phyloP scores from a whole-genome alignment of 2,113 vertebrate species.

The Erpornis zantholeuca region DNA sequence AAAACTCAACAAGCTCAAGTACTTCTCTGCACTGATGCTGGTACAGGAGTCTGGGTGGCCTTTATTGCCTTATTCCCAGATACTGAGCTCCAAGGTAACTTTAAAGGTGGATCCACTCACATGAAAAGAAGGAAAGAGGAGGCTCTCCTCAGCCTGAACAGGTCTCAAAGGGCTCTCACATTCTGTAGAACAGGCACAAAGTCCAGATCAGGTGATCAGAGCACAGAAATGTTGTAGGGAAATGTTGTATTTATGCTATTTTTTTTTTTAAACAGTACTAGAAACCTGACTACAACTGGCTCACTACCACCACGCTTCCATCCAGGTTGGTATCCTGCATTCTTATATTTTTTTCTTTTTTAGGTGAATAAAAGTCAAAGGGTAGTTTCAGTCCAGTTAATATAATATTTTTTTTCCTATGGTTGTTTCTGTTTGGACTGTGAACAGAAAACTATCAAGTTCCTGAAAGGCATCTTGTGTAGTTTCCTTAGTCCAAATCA shows the following conservation, averaged over 20 bases:
- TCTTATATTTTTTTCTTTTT: background rate
- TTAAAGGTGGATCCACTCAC: background rate
- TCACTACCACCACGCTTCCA: slow-evolving; percentile 36
- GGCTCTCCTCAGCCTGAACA: background rate
- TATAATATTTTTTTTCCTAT: background rate
- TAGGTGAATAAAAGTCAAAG: background rate
- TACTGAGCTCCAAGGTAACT: background rate
- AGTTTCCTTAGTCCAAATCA: background rate
- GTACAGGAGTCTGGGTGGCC: background rate
- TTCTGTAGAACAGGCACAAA: background rate
- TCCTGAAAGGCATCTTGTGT: background rate
- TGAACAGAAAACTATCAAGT: background rate
- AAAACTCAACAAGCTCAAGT: background rate
- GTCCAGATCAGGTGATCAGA: background rate
- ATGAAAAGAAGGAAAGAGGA: background rate
- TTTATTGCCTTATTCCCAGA: background rate
- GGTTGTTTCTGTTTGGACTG: background rate
- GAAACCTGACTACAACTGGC: slow-evolving; percentile 7
- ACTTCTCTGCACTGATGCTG: background rate
- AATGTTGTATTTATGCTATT: background rate
- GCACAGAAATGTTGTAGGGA: background rate
- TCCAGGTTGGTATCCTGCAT: slow-evolving; percentile 1
- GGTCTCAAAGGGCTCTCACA: background rate
- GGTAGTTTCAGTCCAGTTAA: background rate
- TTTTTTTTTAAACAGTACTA: background rate